Evolutionary conservation across 2,888 invertebrate species (phyloP), one percentile per base, ranked within the genome.

Genomic region (Stramonita haemastoma): DNA sequence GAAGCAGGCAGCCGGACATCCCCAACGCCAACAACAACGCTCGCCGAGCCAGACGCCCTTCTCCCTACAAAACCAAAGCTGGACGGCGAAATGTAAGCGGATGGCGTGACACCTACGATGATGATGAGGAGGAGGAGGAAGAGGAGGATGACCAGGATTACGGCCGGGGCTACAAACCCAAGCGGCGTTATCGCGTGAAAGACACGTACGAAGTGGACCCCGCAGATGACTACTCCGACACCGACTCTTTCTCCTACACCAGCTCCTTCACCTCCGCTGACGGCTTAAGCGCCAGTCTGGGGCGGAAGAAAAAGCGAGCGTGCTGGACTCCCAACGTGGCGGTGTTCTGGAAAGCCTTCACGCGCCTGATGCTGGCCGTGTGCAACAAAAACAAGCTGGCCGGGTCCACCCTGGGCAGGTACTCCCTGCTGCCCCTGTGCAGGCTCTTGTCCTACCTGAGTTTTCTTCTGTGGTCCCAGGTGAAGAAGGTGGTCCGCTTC

Each of bases 11-110:
- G 32, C 32, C 17, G 1, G 81, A 87, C 17, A 57, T 73, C 2
- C 26, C 56, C 1, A 85, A 89, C 70, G 8, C 32, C 46, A 89
- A 85, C 85, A 89, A 89, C 36, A 89, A 70, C 73, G 89, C 89
- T 85, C 73, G 84, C 5, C 36, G 26, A 22, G 46, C 13, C 34
- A 88, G 66, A 60, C 81, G 32, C 22, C 15, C 19, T 17, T 29
- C 56, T 1, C 81, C 60, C 17, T 32, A 13, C 29, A 85, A 46
- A 19, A 8, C 81, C 0, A 83, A 11, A 22, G 26, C 26, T 46
- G 81, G 36, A 22, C 36, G 81, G 26, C 36, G 22, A 4, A 22
- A 36, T 46, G 22, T 5, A 83, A 19, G 32, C 26, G 22, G 81
- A 83, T 26, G 46, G 46, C 26, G 11, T 5, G 26, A 46, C 32